Conservation (phyloP, 1,140 invertebrate species). For the Neodiprion virginianus region DNA sequence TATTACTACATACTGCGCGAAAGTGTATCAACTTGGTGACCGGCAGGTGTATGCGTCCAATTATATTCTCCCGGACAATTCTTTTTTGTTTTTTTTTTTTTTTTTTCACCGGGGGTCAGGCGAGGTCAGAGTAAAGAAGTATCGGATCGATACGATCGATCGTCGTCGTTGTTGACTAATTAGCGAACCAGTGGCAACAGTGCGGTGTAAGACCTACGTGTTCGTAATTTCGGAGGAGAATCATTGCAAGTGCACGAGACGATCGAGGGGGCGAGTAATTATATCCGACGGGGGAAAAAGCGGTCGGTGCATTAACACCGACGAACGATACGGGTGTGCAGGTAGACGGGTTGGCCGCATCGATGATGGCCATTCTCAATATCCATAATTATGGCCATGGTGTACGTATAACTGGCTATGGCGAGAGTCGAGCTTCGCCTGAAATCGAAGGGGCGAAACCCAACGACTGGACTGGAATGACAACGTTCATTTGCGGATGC, state of each 20-base stretch:
- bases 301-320: constrained; percentile 40
- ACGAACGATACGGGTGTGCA: background rate
- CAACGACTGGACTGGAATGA: constrained; percentile 39
- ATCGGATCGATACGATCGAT: background rate
- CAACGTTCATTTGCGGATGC: constrained; percentile 53
- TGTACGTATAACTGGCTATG: background rate
- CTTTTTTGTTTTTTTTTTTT: too few species aligned
- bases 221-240: too few species aligned
- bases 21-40: too few species aligned
- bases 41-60: too few species aligned
- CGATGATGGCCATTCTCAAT: constrained; percentile 54
- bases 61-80: too few species aligned
- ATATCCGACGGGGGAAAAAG: constrained; percentile 8
- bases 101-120: background rate
- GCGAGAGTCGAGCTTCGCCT: too few species aligned
- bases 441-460: background rate
- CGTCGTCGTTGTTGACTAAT: background rate
- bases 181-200: background rate
- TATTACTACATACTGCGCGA: too few species aligned
- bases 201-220: too few species aligned
- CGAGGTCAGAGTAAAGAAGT: background rate
- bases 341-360: constrained; percentile 17
- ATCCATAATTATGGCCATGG: constrained; percentile 51
- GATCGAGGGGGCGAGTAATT: background rate
- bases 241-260: too few species aligned